Base-by-base conservation (phyloP, 2,888 invertebrate species). In the Ceramica pisi region DNA sequence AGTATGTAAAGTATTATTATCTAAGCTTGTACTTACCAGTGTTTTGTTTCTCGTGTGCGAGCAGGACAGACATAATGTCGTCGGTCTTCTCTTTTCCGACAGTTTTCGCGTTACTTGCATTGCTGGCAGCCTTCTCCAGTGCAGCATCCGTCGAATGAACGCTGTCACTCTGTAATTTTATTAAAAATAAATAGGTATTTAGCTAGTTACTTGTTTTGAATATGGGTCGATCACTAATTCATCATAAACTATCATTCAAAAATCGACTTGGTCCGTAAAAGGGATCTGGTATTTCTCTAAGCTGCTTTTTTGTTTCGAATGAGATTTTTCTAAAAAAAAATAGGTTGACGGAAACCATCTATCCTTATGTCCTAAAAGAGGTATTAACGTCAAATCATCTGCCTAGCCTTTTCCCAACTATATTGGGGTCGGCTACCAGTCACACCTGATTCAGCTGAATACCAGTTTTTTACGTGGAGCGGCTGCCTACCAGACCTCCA, bases 11-110 rank as follows among this genome's bases (percentile, higher is more conserved):
- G 21, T 38, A 6, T 23, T 7, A 41, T 16, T 46, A 26, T 31
- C 41, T 55, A 4, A 35, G 4, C 14, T 12, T 48, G 21, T 59
- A 0, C 61, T 91, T 92, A 92, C 96, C 92, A 75, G 96, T 94
- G 56, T 95, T 96, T 88, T 98, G 97, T 91, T 98, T 98, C 92
- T 99, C 99, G 90, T 99, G 98, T 56, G 98, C 98, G 77, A 99
- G 95, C 51, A 99, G 95, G 8, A 99, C 98, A 26, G 98, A 98
- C 98, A 99, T 98, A 82, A 99, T 99, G 89, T 99, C 99, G 90
- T 99, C 98, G 78, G 96, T 96, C 90, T 98, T 98, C 82, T 97
- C 97, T 87, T 96, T 97, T 44, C 93, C 94, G 3, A 87, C 75
- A 3, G 88, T 85, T 82, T 94, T 95, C 3, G 91, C 83, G 85